phyloP scores from a whole-genome alignment of 2,113 vertebrate genomes.

The Sciurus niger region DNA sequence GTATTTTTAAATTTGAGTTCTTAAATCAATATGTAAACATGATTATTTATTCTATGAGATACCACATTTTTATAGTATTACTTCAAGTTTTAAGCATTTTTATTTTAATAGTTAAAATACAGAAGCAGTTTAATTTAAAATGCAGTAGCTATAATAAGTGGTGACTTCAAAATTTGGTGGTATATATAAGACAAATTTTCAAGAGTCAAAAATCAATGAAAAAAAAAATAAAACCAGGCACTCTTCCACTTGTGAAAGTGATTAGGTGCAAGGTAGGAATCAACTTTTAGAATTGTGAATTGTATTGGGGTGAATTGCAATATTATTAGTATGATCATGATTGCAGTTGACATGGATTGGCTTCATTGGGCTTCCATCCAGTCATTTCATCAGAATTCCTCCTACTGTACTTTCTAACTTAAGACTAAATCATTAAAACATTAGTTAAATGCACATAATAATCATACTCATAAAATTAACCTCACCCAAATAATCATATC shows the following conservation, averaged over 20 bases:
- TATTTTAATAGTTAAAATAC: constrained; percentile 39
- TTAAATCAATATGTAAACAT: constrained; percentile 6
- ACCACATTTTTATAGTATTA: constrained; percentile 11
- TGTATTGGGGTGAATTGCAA: background rate
- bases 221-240: constrained; percentile 28
- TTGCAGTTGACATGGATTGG: background rate
- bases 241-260: constrained; percentile 41
- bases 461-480: background rate
- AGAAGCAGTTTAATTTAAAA: background rate
- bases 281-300: constrained; percentile 24
- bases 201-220: constrained; percentile 35
- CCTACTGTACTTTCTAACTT: background rate
- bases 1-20: constrained; percentile 41
- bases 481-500: background rate
- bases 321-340: background rate
- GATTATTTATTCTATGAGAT: constrained; percentile 8
- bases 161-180: constrained; percentile 42
- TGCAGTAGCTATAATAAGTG: background rate
- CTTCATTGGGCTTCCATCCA: background rate
- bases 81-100: constrained; percentile 25
- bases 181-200: background rate
- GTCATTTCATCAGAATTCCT: constrained; percentile 26
- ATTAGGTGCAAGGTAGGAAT: background rate
- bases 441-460: background rate
- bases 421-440: constrained; percentile 6